A percentile compares a stretch with the other conserved stretches of the same genome.
These are phyloP conservation scores for Drosophila niveifrons DNA, from an alignment of 2,888 invertebrate species.

Conservation along the genomic window DNA sequence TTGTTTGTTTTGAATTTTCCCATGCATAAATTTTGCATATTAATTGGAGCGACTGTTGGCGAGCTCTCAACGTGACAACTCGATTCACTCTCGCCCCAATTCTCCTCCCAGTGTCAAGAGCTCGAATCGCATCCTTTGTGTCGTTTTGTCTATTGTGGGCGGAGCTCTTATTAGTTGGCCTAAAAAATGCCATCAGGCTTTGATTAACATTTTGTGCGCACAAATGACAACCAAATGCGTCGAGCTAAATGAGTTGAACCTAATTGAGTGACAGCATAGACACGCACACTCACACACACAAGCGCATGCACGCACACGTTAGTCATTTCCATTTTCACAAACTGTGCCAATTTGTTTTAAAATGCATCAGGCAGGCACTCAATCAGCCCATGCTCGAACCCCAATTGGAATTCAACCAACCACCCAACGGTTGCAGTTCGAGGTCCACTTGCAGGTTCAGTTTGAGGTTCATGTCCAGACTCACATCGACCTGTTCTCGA, in stretches of 20 bases:
- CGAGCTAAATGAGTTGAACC: slow-evolving; percentile 74
- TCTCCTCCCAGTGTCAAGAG: too few relatives aligned
- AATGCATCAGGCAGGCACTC: slow-evolving; percentile 71
- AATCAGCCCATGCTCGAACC: slow-evolving; percentile 51
- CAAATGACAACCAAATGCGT: slow-evolving; percentile 58
- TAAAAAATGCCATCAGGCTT: slow-evolving; percentile 72
- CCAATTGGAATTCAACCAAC: background rate
- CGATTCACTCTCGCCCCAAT: background rate
- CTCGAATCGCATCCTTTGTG: slow-evolving; percentile 1
- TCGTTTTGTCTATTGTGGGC: slow-evolving; percentile 2
- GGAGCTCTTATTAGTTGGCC: slow-evolving; percentile 69
- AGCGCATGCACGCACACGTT: background rate
- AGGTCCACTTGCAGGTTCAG: background rate
- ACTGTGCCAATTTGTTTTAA: slow-evolving; percentile 81
- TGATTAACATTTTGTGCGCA: slow-evolving; percentile 76
- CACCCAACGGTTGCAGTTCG: background rate
- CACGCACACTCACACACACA: slow-evolving; percentile 18
- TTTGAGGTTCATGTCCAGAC: background rate
- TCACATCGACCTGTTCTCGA: slow-evolving; percentile 48
- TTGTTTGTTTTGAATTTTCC: slow-evolving; percentile 76
- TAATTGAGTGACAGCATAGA: slow-evolving; percentile 77
- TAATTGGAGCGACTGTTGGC: slow-evolving; percentile 71
- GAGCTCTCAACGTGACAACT: slow-evolving; percentile 12
- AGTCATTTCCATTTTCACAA: slow-evolving; percentile 56
- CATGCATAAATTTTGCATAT: slow-evolving; percentile 80